These are phyloP conservation scores for Parapsyche elsis DNA, from an alignment of 1,140 invertebrate genomes.

Conservation along the genomic window DNA sequence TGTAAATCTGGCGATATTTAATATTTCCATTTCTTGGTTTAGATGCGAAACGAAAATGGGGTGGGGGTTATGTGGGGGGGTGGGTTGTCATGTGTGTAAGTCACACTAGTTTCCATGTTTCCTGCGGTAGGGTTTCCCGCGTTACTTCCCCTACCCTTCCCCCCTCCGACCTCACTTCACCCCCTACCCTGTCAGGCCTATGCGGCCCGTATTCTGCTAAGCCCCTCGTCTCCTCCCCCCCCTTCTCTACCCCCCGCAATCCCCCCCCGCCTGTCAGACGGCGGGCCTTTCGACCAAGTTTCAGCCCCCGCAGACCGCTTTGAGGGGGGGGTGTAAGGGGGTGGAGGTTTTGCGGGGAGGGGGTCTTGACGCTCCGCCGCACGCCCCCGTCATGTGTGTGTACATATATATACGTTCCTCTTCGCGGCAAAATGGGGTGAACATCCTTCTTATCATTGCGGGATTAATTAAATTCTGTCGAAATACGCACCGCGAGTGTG, in stretches of 20 bases:
- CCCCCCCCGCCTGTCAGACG: conserved; percentile 20
- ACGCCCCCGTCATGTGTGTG: not conserved
- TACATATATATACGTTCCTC: not conserved
- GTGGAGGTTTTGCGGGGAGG: not conserved
- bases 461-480: conserved; percentile 44
- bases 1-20: conserved; percentile 24
- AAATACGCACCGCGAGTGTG: conserved; percentile 11
- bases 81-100: conserved; percentile 43
- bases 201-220: not conserved
- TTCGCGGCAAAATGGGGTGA: conserved; percentile 34
- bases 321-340: not conserved
- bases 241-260: not conserved
- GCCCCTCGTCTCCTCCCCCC: not conserved
- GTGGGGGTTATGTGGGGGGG: not conserved
- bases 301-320: conserved; percentile 15
- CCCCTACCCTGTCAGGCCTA: not conserved
- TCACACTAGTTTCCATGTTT: conserved; percentile 46
- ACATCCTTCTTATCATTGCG: conserved; percentile 40
- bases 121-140: conserved; percentile 40
- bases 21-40: conserved; percentile 7
- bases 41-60: not conserved
- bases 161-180: not conserved
- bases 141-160: not conserved
- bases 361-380: not conserved
- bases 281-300: conserved; percentile 39